phyloP scores from a whole-genome alignment of 2,113 vertebrate genomes.

The Hemiscyllium ocellatum region DNA sequence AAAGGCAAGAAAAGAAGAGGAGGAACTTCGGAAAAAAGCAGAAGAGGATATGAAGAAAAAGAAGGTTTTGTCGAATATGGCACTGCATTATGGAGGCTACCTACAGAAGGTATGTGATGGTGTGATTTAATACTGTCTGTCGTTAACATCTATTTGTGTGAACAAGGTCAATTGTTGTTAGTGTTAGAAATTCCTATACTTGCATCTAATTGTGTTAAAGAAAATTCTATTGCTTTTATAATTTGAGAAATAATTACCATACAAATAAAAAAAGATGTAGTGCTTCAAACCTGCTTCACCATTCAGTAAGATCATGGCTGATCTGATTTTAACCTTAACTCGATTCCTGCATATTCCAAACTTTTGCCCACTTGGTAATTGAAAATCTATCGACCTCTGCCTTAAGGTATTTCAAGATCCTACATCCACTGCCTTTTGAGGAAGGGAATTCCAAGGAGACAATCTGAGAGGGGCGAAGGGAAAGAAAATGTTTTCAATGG shows the following conservation, averaged over 20 bases:
- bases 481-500: no score
- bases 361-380: no score
- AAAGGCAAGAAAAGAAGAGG: slow-evolving; percentile 80
- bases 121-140: neutral
- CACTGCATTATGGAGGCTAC: slow-evolving; percentile 74
- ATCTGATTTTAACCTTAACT: no score
- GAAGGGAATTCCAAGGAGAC: no score
- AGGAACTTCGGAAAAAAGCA: slow-evolving; percentile 75
- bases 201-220: neutral
- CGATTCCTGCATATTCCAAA: no score
- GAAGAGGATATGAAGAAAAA: slow-evolving; percentile 89
- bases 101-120: slow-evolving; percentile 7
- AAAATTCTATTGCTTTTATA: neutral
- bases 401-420: no score
- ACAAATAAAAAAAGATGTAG: no score
- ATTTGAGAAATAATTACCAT: neutral
- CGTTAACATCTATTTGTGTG: neutral
- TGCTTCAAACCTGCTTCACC: no score
- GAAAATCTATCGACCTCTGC: no score
- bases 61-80: slow-evolving; percentile 86
- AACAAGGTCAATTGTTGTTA: neutral
- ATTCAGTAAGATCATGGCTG: no score
- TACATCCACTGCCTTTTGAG: no score
- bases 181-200: neutral
- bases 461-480: no score